Base-by-base conservation (phyloP, 1,140 invertebrate genomes). In the Nasonia vitripennis region DNA sequence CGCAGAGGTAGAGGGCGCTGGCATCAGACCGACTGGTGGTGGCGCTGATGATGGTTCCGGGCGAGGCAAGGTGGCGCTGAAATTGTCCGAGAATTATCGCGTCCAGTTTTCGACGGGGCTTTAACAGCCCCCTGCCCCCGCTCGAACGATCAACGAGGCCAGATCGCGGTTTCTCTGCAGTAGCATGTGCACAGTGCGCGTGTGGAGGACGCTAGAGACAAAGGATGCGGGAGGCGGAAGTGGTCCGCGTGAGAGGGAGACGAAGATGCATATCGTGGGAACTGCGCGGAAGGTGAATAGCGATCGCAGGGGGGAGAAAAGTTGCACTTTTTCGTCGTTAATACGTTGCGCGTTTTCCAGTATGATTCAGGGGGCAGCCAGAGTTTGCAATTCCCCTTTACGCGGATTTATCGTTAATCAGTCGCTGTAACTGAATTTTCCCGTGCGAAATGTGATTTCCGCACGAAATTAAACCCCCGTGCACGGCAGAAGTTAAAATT, bases 71-170 rank as follows among this genome's bases (percentile, higher is more conserved):
- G 68, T 71, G 23, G 23, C 14, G 71, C 9, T 20, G 70, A 81
- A 73, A 51, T 81, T 48, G 70, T 55, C 20, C 4, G 68, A 55
- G 14, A 73, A 48, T 70, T 68, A 81, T 71, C 23, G 45, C 3
- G 20, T 14, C 27, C 31, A 4, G 55, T 62, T 37, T 79, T 79
- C 55, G 67, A 27, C 68, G 80, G 34, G 31, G 41, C 48, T 87
- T 81, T 88, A 86, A 87, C 87, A 87, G 84, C 84, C 77, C 84
- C 77, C 86, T 87, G 86, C 86, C 11, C 71, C 71, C 55, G 75
- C 79, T 84, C 48, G 80, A 80, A 78, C 80, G 83, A 83, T 87
- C 81, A 75, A 71, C 45, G 31, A 51, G 41, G 41, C 10, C 48
- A 74, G 41, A 81, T 81, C 34, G 79, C 12, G 68, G 37, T 81